Percentiles rank a stretch among this genome's conserved stretches.
Evolutionary conservation across 2,113 vertebrate species (phyloP).

Genomic region (Proteles cristata): DNA sequence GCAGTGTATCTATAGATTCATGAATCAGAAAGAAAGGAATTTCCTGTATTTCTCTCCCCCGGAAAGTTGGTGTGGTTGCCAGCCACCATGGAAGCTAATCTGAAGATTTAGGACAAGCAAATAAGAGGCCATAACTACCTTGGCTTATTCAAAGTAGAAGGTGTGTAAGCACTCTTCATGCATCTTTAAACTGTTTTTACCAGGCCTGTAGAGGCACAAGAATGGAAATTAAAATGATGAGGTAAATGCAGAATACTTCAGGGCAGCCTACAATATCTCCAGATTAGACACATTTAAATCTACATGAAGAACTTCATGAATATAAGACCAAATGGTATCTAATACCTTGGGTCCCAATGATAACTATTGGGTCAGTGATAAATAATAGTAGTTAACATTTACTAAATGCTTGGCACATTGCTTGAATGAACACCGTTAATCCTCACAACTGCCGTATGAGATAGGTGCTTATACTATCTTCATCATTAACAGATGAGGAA

Average conservation of each 20-base stretch:
- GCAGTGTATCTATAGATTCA: not conserved
- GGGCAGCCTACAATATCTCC: not conserved
- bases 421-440: not conserved
- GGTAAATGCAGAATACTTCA: not conserved
- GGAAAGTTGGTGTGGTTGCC: not conserved
- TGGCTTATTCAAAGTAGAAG: not conserved
- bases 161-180: not conserved
- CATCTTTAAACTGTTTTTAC: not conserved
- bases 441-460: not conserved
- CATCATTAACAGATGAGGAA: slow-evolving; percentile 38
- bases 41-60: slow-evolving; percentile 19
- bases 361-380: not conserved
- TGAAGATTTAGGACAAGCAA: not conserved
- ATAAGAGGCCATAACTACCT: not conserved
- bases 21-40: not conserved
- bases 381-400: slow-evolving; percentile 29
- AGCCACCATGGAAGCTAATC: not conserved
- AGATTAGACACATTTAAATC: not conserved
- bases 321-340: not conserved
- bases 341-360: not conserved
- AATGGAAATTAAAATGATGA: not conserved
- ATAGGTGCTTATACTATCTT: not conserved
- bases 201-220: not conserved
- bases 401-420: slow-evolving; percentile 12
- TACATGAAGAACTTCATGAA: slow-evolving; percentile 40